Evolutionary conservation across 2,797 vertebrate genomes (phyloP).

Genomic region (Lepus oiostolus): DNA sequence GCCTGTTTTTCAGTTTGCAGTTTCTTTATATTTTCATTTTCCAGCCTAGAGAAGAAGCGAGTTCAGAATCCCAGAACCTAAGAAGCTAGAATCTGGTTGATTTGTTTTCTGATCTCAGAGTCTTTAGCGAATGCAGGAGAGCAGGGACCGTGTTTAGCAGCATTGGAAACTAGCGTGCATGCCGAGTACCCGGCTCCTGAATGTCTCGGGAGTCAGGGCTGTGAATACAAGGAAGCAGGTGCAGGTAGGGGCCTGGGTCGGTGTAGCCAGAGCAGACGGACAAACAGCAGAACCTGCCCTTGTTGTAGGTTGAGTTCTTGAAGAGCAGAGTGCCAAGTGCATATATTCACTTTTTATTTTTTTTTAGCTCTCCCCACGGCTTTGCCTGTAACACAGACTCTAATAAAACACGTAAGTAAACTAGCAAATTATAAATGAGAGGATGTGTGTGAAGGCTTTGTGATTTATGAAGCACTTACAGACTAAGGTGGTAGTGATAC

Average conservation of each 20-base stretch:
- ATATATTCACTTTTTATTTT: background rate
- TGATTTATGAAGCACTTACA: background rate
- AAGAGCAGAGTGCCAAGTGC: background rate
- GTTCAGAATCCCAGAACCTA: conserved; percentile 42
- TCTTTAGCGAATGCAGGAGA: background rate
- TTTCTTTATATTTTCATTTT: conserved; percentile 57
- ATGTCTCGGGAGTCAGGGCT: background rate
- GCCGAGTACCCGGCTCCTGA: background rate
- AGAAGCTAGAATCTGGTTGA: conserved; percentile 35
- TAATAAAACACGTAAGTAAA: background rate
- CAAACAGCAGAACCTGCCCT: background rate
- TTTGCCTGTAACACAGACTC: background rate
- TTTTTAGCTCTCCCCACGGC: background rate
- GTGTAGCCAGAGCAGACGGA: background rate
- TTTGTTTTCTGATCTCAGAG: background rate
- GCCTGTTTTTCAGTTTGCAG: conserved; percentile 38
- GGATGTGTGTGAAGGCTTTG: background rate
- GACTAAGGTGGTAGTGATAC: background rate
- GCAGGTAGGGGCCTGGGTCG: background rate
- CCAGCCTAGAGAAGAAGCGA: conserved; percentile 23
- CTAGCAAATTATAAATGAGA: conserved; percentile 15
- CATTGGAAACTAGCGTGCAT: background rate
- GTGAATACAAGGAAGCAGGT: background rate
- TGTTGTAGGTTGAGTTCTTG: background rate
- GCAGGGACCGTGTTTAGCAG: background rate